These are phyloP conservation scores for Pithecia hirsuta DNA, from an alignment of 2,797 vertebrate species.

Conservation along the genomic window DNA sequence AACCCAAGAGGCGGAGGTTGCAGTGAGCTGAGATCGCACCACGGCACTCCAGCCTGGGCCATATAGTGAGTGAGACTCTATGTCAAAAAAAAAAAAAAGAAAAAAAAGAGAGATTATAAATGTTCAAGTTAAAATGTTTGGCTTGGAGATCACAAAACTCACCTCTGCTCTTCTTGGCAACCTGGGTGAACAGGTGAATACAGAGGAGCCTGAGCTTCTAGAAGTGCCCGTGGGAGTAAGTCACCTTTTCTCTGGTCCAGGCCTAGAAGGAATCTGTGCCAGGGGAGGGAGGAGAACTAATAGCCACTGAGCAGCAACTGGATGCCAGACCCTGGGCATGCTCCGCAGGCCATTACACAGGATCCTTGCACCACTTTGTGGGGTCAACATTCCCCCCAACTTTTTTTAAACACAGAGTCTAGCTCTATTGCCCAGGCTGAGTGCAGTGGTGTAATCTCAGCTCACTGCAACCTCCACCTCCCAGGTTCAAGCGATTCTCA, in stretches of 20 bases:
- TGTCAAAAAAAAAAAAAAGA: neutral
- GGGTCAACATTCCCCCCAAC: neutral
- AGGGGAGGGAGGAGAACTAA: neutral
- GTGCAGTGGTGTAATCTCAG: neutral
- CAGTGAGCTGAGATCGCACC: neutral
- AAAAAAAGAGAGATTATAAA: neutral
- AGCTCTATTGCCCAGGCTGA: neutral
- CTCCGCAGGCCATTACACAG: no score
- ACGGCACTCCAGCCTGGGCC: neutral
- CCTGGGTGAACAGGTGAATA: neutral
- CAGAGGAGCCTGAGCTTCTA: neutral
- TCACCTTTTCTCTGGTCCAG: neutral
- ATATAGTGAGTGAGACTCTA: neutral
- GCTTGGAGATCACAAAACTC: neutral
- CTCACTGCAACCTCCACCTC: neutral
- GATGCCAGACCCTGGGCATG: accelerated
- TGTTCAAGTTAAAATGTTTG: neutral
- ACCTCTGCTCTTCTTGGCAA: neutral
- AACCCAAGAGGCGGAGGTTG: neutral
- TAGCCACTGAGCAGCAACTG: no score
- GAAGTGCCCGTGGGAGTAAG: neutral
- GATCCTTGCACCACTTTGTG: neutral
- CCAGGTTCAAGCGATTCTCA: neutral
- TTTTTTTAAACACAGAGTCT: neutral
- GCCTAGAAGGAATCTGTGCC: neutral